Percentiles rank a stretch among this genome's conserved stretches.
Conservation (phyloP, 2,113 vertebrate species). For the Bos indicus region DNA sequence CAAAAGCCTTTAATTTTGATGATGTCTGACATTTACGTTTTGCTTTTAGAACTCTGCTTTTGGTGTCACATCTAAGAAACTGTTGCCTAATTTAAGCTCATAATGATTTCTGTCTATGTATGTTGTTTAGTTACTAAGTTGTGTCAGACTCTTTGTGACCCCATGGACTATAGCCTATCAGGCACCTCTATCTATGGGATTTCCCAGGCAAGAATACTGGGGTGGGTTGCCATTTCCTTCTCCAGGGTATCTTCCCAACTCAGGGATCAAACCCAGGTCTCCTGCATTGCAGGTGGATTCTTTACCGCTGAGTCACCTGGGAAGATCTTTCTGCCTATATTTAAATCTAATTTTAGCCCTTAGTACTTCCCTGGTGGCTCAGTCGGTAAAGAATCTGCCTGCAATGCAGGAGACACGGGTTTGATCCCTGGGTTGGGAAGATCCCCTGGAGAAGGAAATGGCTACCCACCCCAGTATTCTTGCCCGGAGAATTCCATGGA, state of each 20-base stretch:
- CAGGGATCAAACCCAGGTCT: background rate
- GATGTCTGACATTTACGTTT: background rate
- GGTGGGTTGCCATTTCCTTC: background rate
- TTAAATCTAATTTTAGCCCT: background rate
- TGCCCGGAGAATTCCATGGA: background rate
- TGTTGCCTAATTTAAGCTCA: background rate
- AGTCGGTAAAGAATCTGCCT: background rate
- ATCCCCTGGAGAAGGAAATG: background rate
- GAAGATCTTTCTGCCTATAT: background rate
- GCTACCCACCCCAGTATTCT: background rate
- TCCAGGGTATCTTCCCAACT: background rate
- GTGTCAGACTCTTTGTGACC: background rate
- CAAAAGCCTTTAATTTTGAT: background rate
- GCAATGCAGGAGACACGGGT: background rate
- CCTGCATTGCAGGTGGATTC: background rate
- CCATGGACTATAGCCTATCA: background rate
- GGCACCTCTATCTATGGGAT: background rate
- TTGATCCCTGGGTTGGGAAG: background rate
- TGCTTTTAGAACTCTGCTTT: background rate
- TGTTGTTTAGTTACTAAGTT: background rate
- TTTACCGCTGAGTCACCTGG: background rate
- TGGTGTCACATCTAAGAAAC: background rate
- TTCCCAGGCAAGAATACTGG: background rate
- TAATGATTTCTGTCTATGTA: background rate
- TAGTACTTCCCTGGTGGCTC: background rate